Base-by-base conservation (phyloP, 2,888 invertebrate genomes). In the Protula sp. region DNA sequence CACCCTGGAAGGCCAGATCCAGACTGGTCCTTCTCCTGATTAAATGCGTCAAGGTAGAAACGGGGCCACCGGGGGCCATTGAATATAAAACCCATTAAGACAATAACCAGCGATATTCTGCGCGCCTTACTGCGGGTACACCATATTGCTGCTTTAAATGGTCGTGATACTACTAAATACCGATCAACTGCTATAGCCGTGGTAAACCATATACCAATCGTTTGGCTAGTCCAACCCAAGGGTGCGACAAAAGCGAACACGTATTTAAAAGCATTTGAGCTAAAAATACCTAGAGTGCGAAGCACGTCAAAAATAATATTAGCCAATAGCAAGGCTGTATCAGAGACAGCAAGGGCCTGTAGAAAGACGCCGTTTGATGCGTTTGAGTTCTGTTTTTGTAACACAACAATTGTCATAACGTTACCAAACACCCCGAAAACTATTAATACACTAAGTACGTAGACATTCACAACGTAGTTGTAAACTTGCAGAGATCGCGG, bases 211-310 rank as follows among this genome's bases (percentile, higher is more conserved):
- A 62, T 62, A 2, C 48, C 54, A 24, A 56, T 53, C 2, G 62
- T 62, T 51, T 62, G 62, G 14, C 54, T 48, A 1, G 59, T 57
- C 62, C 62, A 62, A 2, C 62, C 62, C 28, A 59, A 47, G 4
- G 62, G 62, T 30, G 59, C 22, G 22, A 27, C 51, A 31, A 57
- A 56, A 24, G 62, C 59, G 2, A 62, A 29, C n/a, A 59, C 57
- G 47, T 59, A 59, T 5, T 30, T 9, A 38, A 14, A 38, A n/a
- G 45, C 45, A 38, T 38, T n/a, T 5, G 5, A 5, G 5, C 5
- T n/a, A 19, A 50, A 19, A 19, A 50, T 26, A n/a, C 24, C 50
- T 2, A 51, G 48, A 2, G 58, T 48, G 14, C 61, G 26, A n/a
- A 61, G 26, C 9, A 55, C 56, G 3, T 55, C 57, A 30, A 59